Base-by-base conservation (phyloP, 23 tunicate species). In the Oikopleura vanhoeffeni region DNA sequence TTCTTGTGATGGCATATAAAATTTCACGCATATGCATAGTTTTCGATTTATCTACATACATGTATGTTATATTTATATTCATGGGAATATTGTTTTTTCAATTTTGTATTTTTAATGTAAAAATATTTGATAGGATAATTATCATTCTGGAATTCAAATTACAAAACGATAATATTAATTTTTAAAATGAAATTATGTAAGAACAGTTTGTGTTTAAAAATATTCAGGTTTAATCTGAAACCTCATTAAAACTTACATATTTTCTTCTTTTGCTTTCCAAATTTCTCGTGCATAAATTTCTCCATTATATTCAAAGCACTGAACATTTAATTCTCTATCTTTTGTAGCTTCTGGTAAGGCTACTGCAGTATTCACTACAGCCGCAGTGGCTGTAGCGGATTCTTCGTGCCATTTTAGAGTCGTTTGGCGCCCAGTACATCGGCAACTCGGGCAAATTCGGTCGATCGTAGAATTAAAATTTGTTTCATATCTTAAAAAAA, bases 221-320 rank as follows among this genome's bases (percentile, higher is more conserved):
- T n/a, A n/a, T n/a, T n/a, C n/a, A n/a, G n/a, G n/a, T n/a, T n/a
- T n/a, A n/a, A n/a, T n/a, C n/a, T n/a, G n/a, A n/a, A n/a, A n/a
- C n/a, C n/a, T n/a, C n/a, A n/a, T n/a, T n/a, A 13, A 18, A 18
- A 71, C 79, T 71, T 71, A 71, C 79, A 32, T 18, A 71, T 13
- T 30, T 71, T 71, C 79, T 71, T 71, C 34, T 71, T 30, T 18
- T 2, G 79, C 79, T 30, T 71, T 71, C 79, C 79, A 71, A 71
- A 71, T 71, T 30, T 71, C 79, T 71, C 35, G 27, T 38, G 79
- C 79, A 30, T 71, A 71, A 71, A 71, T 71, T 71, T 71, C 79
- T 28, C 79, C 79, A 71, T 71, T 71, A 38, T 71, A 71, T 32
- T 71, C 79, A 38, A 71, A 71, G 38, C 79, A 71, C 38, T 71